A percentile compares a stretch with the other conserved stretches of the same genome.
phyloP scores from a whole-genome alignment of 2,888 invertebrate genomes.

The Nephrocerus scutellatus region DNA sequence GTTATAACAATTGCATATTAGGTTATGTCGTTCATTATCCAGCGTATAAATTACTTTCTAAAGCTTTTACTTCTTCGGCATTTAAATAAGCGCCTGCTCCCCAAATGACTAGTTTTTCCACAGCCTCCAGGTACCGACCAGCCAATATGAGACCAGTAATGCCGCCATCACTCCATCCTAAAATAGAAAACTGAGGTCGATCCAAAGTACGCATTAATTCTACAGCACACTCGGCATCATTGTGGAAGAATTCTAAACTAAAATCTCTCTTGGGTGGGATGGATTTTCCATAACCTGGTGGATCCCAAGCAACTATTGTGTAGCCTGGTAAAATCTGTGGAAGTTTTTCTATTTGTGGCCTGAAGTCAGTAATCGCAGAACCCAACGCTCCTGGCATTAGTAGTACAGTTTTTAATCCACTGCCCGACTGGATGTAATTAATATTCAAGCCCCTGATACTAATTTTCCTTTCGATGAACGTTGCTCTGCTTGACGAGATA shows the following conservation, averaged over 20 bases:
- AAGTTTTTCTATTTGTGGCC: constrained; percentile 61
- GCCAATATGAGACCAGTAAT: constrained; percentile 71
- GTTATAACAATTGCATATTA: not conserved
- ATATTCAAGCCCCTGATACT: constrained; percentile 55
- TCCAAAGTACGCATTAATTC: constrained; percentile 67
- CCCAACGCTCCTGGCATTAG: constrained; percentile 77
- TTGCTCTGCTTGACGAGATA: too few relatives aligned
- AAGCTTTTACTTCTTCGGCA: constrained; percentile 58
- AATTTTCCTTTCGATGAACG: constrained; percentile 53
- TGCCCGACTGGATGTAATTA: constrained; percentile 57
- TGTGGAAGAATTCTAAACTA: constrained; percentile 60
- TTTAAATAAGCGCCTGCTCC: constrained; percentile 70
- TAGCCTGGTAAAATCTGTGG: constrained; percentile 43
- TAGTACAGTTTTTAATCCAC: constrained; percentile 51
- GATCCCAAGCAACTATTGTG: constrained; percentile 64
- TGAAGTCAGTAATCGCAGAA: constrained; percentile 75
- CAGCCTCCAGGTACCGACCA: constrained; percentile 57
- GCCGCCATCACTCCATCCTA: constrained; percentile 91
- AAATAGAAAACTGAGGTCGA: constrained; percentile 61
- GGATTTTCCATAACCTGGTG: constrained; percentile 80
- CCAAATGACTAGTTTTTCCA: constrained; percentile 70
- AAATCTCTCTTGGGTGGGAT: constrained; percentile 71
- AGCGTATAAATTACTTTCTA: constrained; percentile 52
- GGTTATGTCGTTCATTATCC: not conserved
- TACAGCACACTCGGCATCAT: constrained; percentile 66